A percentile compares a stretch with the other conserved stretches of the same genome.
Evolutionary conservation across 2,888 invertebrate genomes (phyloP).

Genomic region (Torymus auratus): DNA sequence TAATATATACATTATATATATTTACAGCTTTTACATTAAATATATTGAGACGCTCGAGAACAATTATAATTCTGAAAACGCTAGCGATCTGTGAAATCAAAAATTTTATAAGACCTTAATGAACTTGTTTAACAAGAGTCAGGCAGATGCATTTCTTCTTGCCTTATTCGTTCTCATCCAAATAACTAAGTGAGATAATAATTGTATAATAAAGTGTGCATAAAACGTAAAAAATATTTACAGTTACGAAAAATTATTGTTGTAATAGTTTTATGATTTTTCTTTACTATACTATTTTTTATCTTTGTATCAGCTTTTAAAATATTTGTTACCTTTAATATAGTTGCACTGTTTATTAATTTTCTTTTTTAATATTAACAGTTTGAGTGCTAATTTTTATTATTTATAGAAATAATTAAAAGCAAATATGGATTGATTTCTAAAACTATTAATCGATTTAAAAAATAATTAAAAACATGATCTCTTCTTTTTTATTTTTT

Average conservation of each 20-base stretch:
- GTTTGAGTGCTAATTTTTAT: no score
- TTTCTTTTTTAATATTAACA: no score
- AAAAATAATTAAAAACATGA: no score
- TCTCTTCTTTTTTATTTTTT: no score
- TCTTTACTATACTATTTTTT: background rate
- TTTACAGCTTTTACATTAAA: conserved; percentile 34
- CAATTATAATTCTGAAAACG: conserved; percentile 19
- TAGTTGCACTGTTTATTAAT: no score
- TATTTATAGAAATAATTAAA: no score
- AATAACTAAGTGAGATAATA: conserved; percentile 29
- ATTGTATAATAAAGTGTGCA: conserved; percentile 43
- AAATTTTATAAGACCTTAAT: conserved; percentile 28
- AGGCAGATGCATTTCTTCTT: conserved; percentile 33
- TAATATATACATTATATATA: conserved; percentile 30
- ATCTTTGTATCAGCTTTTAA: background rate
- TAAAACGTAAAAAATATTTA: conserved; percentile 15
- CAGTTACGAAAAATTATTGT: background rate
- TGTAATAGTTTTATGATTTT: background rate
- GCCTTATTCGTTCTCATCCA: conserved; percentile 20
- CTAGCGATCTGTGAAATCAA: conserved; percentile 30
- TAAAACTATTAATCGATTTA: no score
- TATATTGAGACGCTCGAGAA: conserved; percentile 1
- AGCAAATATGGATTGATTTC: no score
- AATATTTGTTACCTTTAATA: no score
- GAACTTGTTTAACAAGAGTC: conserved; percentile 12